These are phyloP conservation scores for Aphidius ervi DNA, from an alignment of 1,140 invertebrate genomes.

Conservation along the genomic window DNA sequence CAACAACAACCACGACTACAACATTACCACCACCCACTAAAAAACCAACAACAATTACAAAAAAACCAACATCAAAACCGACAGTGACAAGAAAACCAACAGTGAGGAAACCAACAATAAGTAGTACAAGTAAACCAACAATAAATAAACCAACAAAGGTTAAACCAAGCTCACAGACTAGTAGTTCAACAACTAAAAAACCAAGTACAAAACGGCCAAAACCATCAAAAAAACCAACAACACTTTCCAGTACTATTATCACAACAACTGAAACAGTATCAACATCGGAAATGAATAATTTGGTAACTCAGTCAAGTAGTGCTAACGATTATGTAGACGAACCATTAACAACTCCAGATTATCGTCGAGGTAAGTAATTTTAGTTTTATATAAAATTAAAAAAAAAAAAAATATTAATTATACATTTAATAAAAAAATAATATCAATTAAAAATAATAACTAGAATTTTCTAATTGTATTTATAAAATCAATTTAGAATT, in stretches of 20 bases:
- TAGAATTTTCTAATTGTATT: neutral
- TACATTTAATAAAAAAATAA: no score
- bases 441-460: no score
- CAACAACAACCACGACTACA: slow-evolving; percentile 22
- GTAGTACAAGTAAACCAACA: slow-evolving; percentile 37
- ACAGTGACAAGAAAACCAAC: slow-evolving; percentile 35
- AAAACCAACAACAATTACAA: slow-evolving; percentile 40
- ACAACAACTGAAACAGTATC: neutral
- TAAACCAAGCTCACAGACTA: slow-evolving; percentile 30
- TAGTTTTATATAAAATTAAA: neutral
- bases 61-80: slow-evolving; percentile 16
- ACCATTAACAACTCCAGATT: slow-evolving; percentile 26
- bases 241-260: slow-evolving; percentile 23
- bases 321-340: slow-evolving; percentile 23
- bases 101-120: slow-evolving; percentile 40
- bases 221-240: slow-evolving; percentile 41
- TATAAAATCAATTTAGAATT: neutral
- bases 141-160: slow-evolving; percentile 32
- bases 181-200: slow-evolving; percentile 8
- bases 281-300: neutral
- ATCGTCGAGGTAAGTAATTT: slow-evolving; percentile 35
- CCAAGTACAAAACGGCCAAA: slow-evolving; percentile 38
- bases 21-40: slow-evolving; percentile 50
- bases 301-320: slow-evolving; percentile 21
- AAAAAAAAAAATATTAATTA: no score